A percentile compares a stretch with the other conserved stretches of the same genome.
These are phyloP conservation scores for Tachysurus vachellii DNA, from an alignment of 2,113 vertebrate species.

Conservation along the genomic window DNA sequence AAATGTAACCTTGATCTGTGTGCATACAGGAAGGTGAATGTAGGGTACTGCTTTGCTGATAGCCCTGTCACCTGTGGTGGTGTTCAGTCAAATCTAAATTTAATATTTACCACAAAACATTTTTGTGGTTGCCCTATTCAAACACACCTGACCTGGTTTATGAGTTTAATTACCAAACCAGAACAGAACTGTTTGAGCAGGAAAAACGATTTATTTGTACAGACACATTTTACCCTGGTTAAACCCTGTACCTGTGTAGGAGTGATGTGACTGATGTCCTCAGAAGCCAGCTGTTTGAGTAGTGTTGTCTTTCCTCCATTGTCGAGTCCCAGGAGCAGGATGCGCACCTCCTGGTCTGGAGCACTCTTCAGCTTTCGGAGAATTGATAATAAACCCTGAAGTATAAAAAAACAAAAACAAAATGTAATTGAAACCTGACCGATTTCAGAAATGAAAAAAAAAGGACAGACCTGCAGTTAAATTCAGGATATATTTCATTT, in stretches of 20 bases:
- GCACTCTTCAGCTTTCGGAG: constrained; percentile 51
- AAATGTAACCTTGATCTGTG: neutral
- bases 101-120: neutral
- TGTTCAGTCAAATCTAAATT: neutral
- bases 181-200: neutral
- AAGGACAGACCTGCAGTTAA: neutral
- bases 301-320: constrained; percentile 54
- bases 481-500: neutral
- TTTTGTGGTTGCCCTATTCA: neutral
- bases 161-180: neutral
- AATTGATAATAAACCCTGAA: constrained; percentile 53
- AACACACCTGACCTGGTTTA: neutral
- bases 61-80: neutral
- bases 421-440: neutral
- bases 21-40: neutral
- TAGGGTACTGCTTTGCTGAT: neutral
- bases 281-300: constrained; percentile 52
- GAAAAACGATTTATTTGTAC: neutral
- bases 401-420: neutral
- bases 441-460: neutral
- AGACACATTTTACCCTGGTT: neutral
- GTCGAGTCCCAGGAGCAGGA: constrained; percentile 53
- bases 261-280: constrained; percentile 54
- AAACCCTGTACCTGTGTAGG: constrained; percentile 47
- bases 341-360: constrained; percentile 51